Conservation (phyloP, 2,888 invertebrate species). For the Therioaphis trifolii region DNA sequence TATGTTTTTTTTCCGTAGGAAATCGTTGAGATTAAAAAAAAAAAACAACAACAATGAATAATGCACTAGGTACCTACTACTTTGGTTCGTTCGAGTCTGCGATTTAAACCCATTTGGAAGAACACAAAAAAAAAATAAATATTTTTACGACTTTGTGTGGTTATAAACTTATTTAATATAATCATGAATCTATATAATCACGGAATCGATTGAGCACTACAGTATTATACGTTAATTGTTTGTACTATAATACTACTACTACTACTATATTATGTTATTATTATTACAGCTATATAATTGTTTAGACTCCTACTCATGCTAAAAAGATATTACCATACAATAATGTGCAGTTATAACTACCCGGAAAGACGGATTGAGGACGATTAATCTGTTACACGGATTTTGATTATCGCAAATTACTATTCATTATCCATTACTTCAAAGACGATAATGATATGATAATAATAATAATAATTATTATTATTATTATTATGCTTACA, state of each 20-base stretch:
- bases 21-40: not conserved
- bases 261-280: not conserved
- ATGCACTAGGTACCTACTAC: not conserved
- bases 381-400: not conserved
- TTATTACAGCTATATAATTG: constrained; percentile 32
- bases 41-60: not conserved
- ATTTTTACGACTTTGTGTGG: not conserved
- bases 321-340: constrained; percentile 20
- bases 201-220: not conserved
- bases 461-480: not conserved
- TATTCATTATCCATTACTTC: not conserved
- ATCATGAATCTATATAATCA: too few relatives aligned
- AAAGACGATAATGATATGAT: not conserved
- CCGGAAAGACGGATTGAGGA: not conserved
- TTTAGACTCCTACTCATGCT: not conserved
- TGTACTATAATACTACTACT: not conserved
- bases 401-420: constrained; percentile 32
- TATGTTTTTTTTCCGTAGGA: too few relatives aligned
- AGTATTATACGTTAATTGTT: not conserved
- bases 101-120: too few relatives aligned
- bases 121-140: too few relatives aligned
- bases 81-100: not conserved
- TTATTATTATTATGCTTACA: not conserved
- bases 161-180: not conserved
- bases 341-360: not conserved